These are phyloP conservation scores for Phoebastria nigripes DNA, from an alignment of 2,797 vertebrate genomes.

Conservation along the genomic window DNA sequence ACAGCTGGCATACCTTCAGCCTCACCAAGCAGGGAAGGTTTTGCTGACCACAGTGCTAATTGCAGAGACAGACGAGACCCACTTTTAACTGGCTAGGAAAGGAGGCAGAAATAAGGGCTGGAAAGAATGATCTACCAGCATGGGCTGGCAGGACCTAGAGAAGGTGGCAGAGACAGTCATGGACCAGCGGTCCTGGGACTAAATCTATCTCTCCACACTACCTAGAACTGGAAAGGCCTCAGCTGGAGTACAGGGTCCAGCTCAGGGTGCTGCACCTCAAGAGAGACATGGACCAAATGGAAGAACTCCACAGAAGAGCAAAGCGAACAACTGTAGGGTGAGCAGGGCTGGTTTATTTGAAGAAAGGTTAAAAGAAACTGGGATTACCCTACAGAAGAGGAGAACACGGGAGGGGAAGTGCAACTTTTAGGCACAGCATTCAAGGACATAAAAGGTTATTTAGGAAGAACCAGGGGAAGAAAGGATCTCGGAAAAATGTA, in stretches of 20 bases:
- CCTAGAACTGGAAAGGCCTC: neutral
- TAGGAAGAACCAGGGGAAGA: neutral
- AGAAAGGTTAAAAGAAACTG: neutral
- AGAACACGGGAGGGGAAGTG: rapidly evolving
- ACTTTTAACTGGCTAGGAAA: neutral
- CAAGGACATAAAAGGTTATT: neutral
- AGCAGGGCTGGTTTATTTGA: neutral
- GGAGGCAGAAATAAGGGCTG: neutral
- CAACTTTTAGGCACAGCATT: neutral
- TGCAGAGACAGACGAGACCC: neutral
- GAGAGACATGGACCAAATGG: neutral
- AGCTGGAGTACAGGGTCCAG: neutral
- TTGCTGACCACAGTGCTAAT: neutral
- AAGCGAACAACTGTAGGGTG: neutral
- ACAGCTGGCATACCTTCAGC: neutral
- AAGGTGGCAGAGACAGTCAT: neutral
- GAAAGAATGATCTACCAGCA: neutral
- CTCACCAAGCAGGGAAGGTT: neutral
- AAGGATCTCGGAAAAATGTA: neutral
- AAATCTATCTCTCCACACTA: neutral
- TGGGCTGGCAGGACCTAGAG: neutral
- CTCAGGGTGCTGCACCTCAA: neutral
- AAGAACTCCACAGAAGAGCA: neutral
- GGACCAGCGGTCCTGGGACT: neutral
- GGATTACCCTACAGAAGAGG: neutral